Base-by-base conservation (phyloP, 2,797 vertebrate genomes). In the Gephyroberyx darwinii region DNA sequence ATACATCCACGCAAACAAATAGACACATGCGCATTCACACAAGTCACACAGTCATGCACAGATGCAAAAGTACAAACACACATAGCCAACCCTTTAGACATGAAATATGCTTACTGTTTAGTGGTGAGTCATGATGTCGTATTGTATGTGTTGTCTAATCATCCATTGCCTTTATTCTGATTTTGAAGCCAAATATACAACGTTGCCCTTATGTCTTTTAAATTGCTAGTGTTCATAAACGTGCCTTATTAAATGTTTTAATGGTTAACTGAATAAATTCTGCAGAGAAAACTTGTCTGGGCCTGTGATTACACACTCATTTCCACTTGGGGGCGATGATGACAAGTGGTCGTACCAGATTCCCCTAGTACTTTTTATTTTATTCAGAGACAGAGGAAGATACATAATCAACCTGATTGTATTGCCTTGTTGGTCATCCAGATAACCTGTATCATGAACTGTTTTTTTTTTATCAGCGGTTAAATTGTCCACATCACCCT, bases 291-390 rank as follows among this genome's bases (percentile, higher is more conserved):
- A 52, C 12, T 26, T 63, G 47, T 6, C 1, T 14, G 8, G 1
- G 22, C 30, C 48, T 72, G 77, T 78, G 54, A 54, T 5, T 83
- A 31, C 73, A 47, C 3, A 3, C 20, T 60, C 1, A 4, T 45
- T 8, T 75, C 88, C 91, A 89, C 90, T 83, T 12, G 90, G 73
- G 85, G 90, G 87, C 88, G 83, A 45, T 84, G 80, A 77, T 54
- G 80, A 77, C 75, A 78, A 73, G 61, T 56, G 52, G 52, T 75
- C 60, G 22, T 3, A 52, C 62, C 30, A 5, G 26, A 30, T 51
- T 16, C 45, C 19, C 6, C 8, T 3, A 51, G 50, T 51, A 14
- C 50, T 22, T 19, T 9, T 3, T 5, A n/a, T n/a, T 57, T 8
- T 57, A 12, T 57, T 8, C 47, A 17, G 33, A 13, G 17, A 67